Base-by-base conservation (phyloP, 2,888 invertebrate genomes). In the Acrobasis repandana region DNA sequence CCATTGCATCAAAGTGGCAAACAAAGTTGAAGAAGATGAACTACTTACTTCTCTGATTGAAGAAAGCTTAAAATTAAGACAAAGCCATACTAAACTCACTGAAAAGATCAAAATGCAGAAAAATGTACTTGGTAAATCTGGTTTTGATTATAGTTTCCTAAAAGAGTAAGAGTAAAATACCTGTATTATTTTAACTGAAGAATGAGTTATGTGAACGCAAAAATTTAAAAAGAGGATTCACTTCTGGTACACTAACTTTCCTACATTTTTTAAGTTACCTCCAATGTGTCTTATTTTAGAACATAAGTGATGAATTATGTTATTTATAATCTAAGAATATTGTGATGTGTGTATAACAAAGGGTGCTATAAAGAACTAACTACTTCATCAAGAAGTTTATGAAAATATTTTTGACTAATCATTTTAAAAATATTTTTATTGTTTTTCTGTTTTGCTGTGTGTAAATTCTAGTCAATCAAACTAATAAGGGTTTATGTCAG, bases 101-200 rank as follows among this genome's bases (percentile, higher is more conserved):
- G 74, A 86, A 67, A 86, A 86, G 67, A 65, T 90, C 20, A 85
- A 84, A 62, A 69, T 76, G 5, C 89, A 90, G 63, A 86, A 85
- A 63, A 73, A 82, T 60, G 64, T 85, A n/a, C 65, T 90, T 36
- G 77, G 80, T 15, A 80, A 85, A 63, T 69, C 79, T 16, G 65
- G 66, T 18, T 82, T 83, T 69, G 90, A 92, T 74, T 92, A 88
- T 69, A 87, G 86, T 72, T 91, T 89, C 72, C 75, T 90, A 61
- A 75, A 85, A 68, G 83, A 83, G 47, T 68, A 71, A 47, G 71
- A 70, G 60, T 58, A 50, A 63, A 14, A 43, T 14, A 43, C 11
- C 43, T 5, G n/a, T 43, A 3, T 11, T 3, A n/a, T n/a, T 43
- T 6, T 14, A 11, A 43, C 14, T 43, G 43, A n/a, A n/a, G 43